These are phyloP conservation scores for Thecocarcelia acutangulata DNA, from an alignment of 2,888 invertebrate genomes.

Conservation along the genomic window DNA sequence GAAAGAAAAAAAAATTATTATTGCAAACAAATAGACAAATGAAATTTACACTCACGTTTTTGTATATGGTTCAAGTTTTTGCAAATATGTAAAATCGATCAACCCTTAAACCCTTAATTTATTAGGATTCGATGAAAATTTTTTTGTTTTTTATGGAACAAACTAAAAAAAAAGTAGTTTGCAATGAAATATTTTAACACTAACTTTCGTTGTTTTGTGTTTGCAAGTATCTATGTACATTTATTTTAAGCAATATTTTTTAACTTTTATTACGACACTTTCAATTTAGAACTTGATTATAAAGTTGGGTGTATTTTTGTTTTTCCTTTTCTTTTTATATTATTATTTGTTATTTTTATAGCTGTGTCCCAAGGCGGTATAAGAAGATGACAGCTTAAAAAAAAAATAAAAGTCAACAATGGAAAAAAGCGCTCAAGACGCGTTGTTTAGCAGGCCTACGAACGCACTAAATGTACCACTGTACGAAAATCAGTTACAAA, in stretches of 20 bases:
- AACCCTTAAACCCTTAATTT: constrained; percentile 49
- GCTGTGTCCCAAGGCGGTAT: constrained; percentile 37
- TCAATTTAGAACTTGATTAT: constrained; percentile 38
- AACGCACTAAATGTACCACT: constrained; percentile 67
- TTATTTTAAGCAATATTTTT: constrained; percentile 28
- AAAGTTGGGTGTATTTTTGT: constrained; percentile 15
- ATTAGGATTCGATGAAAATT: constrained; percentile 7
- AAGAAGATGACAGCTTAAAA: constrained; percentile 19
- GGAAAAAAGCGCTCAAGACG: constrained; percentile 62
- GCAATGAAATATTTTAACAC: neutral
- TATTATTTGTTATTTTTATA: constrained; percentile 19
- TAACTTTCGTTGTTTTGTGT: constrained; percentile 10
- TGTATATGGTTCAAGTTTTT: constrained; percentile 20
- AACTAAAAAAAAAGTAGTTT: constrained; percentile 28
- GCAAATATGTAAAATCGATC: constrained; percentile 57
- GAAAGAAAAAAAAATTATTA: constrained; percentile 4
- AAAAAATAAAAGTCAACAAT: constrained; percentile 14
- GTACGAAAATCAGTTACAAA: constrained; percentile 63
- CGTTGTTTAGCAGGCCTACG: constrained; percentile 64
- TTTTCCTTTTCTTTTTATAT: neutral
- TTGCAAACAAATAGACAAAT: constrained; percentile 37
- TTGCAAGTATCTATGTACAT: neutral
- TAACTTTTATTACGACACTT: constrained; percentile 46
- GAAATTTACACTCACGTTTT: constrained; percentile 58
- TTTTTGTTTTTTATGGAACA: constrained; percentile 6